phyloP scores from a whole-genome alignment of 2,113 vertebrate genomes.

The Ctenomys sociabilis region DNA sequence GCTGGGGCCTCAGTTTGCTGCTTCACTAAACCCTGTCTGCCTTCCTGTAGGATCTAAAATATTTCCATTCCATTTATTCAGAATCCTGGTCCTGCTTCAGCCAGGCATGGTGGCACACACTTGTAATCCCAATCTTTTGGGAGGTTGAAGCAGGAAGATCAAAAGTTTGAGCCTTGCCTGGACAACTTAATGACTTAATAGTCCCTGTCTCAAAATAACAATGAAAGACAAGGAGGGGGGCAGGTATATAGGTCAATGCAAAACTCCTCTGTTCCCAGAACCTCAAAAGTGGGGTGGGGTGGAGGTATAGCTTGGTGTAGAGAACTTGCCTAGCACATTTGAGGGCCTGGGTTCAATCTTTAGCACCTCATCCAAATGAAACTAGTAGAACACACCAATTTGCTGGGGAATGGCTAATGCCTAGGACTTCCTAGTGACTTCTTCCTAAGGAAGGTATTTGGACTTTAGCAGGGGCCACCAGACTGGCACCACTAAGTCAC shows the following conservation, averaged over 20 bases:
- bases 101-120: neutral
- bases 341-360: neutral
- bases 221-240: neutral
- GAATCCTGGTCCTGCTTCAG: neutral
- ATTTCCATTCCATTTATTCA: neutral
- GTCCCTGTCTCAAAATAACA: neutral
- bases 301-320: neutral
- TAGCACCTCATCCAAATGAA: neutral
- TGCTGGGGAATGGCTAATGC: neutral
- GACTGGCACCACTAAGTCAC: neutral
- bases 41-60: neutral
- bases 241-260: neutral
- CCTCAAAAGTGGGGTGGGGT: neutral
- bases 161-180: neutral
- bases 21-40: neutral
- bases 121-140: neutral
- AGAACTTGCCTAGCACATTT: neutral
- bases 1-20: neutral
- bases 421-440: conserved; percentile 51
- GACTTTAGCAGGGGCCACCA: conserved; percentile 32
- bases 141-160: neutral
- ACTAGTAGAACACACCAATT: neutral
- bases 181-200: neutral
- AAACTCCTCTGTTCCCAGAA: neutral
- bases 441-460: neutral